phyloP scores from a whole-genome alignment of 2,888 invertebrate species.

The Chloroclysta siterata region DNA sequence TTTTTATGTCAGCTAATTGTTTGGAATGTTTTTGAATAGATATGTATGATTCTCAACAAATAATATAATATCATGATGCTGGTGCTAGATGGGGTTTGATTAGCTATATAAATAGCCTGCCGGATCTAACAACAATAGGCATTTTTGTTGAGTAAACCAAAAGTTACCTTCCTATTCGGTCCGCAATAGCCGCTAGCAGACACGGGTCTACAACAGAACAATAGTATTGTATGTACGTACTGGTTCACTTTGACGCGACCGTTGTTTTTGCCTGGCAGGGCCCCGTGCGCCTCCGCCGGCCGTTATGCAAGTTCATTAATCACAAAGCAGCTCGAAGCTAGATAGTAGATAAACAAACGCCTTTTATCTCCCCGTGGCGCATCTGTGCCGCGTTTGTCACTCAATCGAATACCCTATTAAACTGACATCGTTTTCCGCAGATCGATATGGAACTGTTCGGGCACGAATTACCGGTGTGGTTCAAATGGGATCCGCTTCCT shows the following conservation, averaged over 20 bases:
- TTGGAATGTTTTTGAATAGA: too few species aligned
- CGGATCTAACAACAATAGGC: conserved; percentile 9
- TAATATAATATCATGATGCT: too few species aligned
- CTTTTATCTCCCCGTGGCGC: conserved; percentile 60
- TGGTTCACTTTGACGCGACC: conserved; percentile 63
- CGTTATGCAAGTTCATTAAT: conserved; percentile 75
- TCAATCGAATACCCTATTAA: conserved; percentile 38
- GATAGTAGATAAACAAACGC: conserved; percentile 66
- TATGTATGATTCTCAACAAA: too few species aligned
- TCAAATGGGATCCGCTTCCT: conserved; percentile 78
- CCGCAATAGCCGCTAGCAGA: conserved; percentile 48
- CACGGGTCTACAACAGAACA: conserved; percentile 59
- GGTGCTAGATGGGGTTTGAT: neutral
- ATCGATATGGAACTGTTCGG: conserved; percentile 74
- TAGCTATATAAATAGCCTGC: too few species aligned
- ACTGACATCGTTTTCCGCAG: conserved; percentile 54
- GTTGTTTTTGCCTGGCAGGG: conserved; percentile 66
- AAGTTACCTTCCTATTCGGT: conserved; percentile 34
- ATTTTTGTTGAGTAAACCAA: conserved; percentile 22
- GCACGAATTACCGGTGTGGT: conserved; percentile 75
- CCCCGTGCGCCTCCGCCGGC: conserved; percentile 44
- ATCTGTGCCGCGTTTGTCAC: conserved; percentile 30
- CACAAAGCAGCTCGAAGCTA: conserved; percentile 71
- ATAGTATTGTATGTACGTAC: conserved; percentile 59
- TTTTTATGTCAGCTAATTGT: too few species aligned